Evolutionary conservation across 1,140 invertebrate genomes (phyloP).

Genomic region (Maniola jurtina): DNA sequence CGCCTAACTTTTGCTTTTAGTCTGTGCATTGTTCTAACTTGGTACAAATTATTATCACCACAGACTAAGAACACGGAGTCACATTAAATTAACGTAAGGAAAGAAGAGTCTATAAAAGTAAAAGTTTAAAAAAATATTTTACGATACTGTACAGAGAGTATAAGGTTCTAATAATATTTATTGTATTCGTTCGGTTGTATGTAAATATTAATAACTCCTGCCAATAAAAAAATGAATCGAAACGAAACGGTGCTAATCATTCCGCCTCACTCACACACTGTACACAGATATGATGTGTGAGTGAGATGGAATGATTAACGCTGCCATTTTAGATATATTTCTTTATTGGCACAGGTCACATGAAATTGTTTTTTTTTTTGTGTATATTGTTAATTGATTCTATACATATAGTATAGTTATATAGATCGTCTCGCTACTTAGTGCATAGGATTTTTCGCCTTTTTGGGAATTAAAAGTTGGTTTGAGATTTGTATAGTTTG

Average conservation of each 20-base stretch:
- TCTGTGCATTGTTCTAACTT: not conserved
- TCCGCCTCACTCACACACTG: no score
- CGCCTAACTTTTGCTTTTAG: no score
- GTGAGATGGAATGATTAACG: no score
- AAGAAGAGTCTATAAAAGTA: constrained; percentile 38
- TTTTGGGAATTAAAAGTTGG: not conserved
- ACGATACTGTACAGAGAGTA: constrained; percentile 67
- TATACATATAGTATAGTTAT: constrained; percentile 35
- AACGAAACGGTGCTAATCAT: no score
- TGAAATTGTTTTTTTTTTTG: constrained; percentile 24
- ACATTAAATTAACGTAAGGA: constrained; percentile 24
- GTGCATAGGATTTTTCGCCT: constrained; percentile 15
- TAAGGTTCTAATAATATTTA: constrained; percentile 65
- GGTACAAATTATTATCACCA: not conserved
- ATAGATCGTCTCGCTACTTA: constrained; percentile 30
- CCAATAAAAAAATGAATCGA: no score
- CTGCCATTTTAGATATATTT: no score
- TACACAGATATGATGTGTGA: no score
- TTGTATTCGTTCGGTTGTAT: constrained; percentile 54
- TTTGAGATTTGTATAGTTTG: no score
- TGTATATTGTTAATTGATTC: constrained; percentile 33
- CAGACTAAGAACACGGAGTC: not conserved
- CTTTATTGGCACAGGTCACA: no score
- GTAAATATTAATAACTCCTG: constrained; percentile 45
- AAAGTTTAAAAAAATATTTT: constrained; percentile 32